phyloP scores from a whole-genome alignment of 2,797 vertebrate species.

The Psittacula echo region DNA sequence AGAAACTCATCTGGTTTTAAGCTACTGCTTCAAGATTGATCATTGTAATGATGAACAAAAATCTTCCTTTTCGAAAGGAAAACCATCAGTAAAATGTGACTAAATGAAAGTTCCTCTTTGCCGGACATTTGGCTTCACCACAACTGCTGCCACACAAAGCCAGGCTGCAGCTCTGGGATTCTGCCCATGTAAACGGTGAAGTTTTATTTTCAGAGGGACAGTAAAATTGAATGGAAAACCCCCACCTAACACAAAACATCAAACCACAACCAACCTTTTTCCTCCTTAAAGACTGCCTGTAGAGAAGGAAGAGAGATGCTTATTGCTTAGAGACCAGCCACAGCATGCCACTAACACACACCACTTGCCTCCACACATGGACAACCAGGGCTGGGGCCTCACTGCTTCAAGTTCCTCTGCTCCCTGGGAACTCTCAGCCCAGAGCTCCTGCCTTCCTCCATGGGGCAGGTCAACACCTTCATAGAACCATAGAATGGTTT shows the following conservation, averaged over 20 bases:
- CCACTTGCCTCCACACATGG: rapidly evolving
- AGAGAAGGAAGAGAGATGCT: neutral
- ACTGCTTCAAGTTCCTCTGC: rapidly evolving
- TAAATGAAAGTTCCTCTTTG: neutral
- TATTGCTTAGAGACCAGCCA: neutral
- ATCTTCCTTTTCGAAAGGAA: neutral
- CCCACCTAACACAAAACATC: neutral
- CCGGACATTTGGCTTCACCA: neutral
- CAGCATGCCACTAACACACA: neutral
- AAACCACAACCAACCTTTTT: neutral
- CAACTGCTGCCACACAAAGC: neutral
- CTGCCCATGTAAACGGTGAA: neutral
- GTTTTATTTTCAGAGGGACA: neutral
- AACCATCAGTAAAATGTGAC: neutral
- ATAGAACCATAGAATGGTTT: neutral
- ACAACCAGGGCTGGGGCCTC: too few relatives aligned
- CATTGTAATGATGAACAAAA: neutral
- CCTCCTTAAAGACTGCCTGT: neutral
- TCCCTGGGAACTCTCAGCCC: neutral
- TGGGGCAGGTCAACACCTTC: neutral
- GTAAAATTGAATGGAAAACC: neutral
- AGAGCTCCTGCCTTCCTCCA: neutral
- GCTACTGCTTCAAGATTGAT: neutral
- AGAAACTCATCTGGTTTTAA: neutral
- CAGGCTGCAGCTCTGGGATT: neutral